Percentiles rank a stretch among this genome's conserved stretches.
Conservation (phyloP, 1,140 invertebrate genomes). For the Lucilia cuprina region DNA sequence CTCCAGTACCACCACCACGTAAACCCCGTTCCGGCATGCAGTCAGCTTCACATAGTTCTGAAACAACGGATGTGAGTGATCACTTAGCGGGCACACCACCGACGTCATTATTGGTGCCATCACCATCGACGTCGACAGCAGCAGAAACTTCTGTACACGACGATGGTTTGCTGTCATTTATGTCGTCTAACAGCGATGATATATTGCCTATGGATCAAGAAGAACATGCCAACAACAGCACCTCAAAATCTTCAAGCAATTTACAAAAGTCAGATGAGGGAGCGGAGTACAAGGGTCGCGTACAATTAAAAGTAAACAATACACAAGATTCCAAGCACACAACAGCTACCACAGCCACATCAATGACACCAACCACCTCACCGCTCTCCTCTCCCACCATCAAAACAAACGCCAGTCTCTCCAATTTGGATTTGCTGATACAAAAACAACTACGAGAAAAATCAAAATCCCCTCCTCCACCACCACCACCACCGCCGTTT, state of each 20-base stretch:
- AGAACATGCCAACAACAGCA: constrained; percentile 21
- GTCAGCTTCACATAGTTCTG: constrained; percentile 45
- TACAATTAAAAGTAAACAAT: constrained; percentile 22
- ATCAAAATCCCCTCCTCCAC: constrained; percentile 57
- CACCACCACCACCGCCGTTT: constrained; percentile 47
- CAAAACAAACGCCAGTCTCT: constrained; percentile 59
- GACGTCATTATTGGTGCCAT: constrained; percentile 38
- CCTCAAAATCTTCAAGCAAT: background rate
- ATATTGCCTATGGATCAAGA: constrained; percentile 41
- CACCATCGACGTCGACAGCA: constrained; percentile 20
- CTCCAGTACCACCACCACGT: constrained; percentile 59
- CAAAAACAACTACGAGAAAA: constrained; percentile 53
- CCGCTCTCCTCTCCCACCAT: constrained; percentile 48
- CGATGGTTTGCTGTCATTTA: constrained; percentile 30
- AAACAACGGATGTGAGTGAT: constrained; percentile 45
- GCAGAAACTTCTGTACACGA: background rate
- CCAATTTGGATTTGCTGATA: constrained; percentile 59
- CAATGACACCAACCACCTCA: constrained; percentile 39
- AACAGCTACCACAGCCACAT: constrained; percentile 29
- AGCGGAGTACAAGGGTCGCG: background rate
- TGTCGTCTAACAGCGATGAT: constrained; percentile 36
- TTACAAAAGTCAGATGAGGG: background rate
- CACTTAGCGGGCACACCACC: constrained; percentile 1
- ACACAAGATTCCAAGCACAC: background rate
- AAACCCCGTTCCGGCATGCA: constrained; percentile 45